A percentile compares a stretch with the other conserved stretches of the same genome.
These are phyloP conservation scores for Scaptomyza parva DNA, from an alignment of 2,888 invertebrate species.

Conservation along the genomic window DNA sequence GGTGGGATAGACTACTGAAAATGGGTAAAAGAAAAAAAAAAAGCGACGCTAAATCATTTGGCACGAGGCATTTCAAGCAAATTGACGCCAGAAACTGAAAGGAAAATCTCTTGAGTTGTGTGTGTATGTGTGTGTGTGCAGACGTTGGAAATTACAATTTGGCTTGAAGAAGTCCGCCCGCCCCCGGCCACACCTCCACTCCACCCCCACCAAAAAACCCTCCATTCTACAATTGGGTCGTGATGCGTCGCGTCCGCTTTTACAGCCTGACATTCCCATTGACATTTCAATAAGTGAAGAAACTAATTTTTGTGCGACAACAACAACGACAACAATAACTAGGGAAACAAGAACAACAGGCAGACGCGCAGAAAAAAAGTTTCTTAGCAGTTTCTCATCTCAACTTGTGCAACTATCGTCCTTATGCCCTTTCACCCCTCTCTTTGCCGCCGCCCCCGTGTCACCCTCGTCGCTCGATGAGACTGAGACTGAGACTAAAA, in stretches of 20 bases:
- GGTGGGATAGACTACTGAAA: conserved; percentile 21
- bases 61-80: conserved; percentile 78
- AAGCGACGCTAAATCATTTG: conserved; percentile 73
- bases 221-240: not conserved
- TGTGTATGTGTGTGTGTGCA: too few species aligned
- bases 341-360: conserved; percentile 14
- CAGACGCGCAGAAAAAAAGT: conserved; percentile 63
- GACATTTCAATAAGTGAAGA: conserved; percentile 81
- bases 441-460: conserved; percentile 1
- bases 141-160: conserved; percentile 76
- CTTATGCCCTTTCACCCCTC: conserved; percentile 9
- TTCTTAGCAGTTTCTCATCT: conserved; percentile 69
- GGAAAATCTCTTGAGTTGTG: conserved; percentile 36
- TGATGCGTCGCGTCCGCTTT: conserved; percentile 17
- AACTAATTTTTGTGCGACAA: conserved; percentile 72
- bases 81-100: conserved; percentile 63
- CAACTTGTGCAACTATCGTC: conserved; percentile 55
- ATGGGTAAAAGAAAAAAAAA: conserved; percentile 33
- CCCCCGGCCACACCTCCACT: not conserved
- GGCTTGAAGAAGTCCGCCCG: conserved; percentile 40
- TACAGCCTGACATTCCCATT: conserved; percentile 71
- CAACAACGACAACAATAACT: conserved; percentile 22
- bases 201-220: too few species aligned
- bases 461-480: not conserved
- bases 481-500: not conserved